Evolutionary conservation across 2,113 vertebrate species (phyloP).

Genomic region (Amia ocellicauda): DNA sequence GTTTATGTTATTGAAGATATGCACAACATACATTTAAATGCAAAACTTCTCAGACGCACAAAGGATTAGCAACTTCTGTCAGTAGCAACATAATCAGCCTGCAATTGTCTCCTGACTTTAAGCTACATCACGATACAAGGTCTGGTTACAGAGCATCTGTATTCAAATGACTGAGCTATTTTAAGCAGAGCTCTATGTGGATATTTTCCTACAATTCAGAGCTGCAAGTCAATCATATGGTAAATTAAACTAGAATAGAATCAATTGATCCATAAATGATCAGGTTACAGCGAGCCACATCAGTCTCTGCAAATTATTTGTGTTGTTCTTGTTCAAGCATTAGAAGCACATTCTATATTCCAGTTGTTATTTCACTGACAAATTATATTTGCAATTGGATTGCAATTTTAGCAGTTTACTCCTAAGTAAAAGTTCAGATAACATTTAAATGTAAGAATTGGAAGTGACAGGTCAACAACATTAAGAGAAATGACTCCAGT

Average conservation of each 20-base stretch:
- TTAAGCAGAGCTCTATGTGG: slow-evolving; percentile 57
- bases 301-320: slow-evolving; percentile 61
- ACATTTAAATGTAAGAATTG: slow-evolving; percentile 21
- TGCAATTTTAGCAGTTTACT: slow-evolving; percentile 31
- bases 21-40: slow-evolving; percentile 73
- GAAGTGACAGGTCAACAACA: slow-evolving; percentile 23
- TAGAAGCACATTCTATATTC: slow-evolving; percentile 41
- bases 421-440: slow-evolving; percentile 19
- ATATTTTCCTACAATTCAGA: slow-evolving; percentile 69
- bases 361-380: slow-evolving; percentile 44
- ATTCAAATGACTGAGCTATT: slow-evolving; percentile 65
- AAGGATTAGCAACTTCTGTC: slow-evolving; percentile 63
- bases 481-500: slow-evolving; percentile 15
- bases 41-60: slow-evolving; percentile 64
- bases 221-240: slow-evolving; percentile 77
- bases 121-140: slow-evolving; percentile 58
- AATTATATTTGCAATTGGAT: slow-evolving; percentile 45
- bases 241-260: slow-evolving; percentile 80
- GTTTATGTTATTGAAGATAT: slow-evolving; percentile 54
- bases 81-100: slow-evolving; percentile 70
- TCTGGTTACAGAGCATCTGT: slow-evolving; percentile 56
- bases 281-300: slow-evolving; percentile 66
- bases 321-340: slow-evolving; percentile 53
- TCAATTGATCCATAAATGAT: slow-evolving; percentile 79
- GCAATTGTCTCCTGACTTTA: slow-evolving; percentile 68